Conservation (phyloP, 1,140 invertebrate genomes). For the Achroia grisella region DNA sequence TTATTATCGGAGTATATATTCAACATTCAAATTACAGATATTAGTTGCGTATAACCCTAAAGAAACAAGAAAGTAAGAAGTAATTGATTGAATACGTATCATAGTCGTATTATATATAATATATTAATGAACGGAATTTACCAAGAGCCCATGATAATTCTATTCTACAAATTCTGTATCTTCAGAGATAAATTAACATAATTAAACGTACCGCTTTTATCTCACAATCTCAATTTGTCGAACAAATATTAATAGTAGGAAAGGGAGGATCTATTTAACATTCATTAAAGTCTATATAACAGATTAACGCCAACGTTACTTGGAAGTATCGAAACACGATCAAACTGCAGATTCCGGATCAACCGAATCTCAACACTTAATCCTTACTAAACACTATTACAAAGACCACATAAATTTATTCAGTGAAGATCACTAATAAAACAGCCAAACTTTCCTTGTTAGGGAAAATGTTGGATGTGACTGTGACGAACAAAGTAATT, state of each 20-base stretch:
- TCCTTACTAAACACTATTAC: constrained; percentile 53
- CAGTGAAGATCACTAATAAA: constrained; percentile 43
- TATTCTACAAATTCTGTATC: neutral
- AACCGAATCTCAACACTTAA: constrained; percentile 39
- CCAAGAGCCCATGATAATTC: no score
- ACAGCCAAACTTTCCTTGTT: constrained; percentile 30
- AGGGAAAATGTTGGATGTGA: constrained; percentile 16
- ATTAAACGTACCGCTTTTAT: constrained; percentile 8
- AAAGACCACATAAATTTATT: constrained; percentile 51
- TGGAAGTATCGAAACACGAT: constrained; percentile 31
- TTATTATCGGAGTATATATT: neutral
- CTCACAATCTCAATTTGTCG: constrained; percentile 18
- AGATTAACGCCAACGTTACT: constrained; percentile 55
- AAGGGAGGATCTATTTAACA: constrained; percentile 52
- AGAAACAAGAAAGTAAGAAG: no score
- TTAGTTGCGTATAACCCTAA: no score
- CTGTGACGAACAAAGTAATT: constrained; percentile 12
- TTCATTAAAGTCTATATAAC: constrained; percentile 47
- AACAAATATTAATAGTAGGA: constrained; percentile 38
- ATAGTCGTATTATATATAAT: no score
- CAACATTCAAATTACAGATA: no score
- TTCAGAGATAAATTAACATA: constrained; percentile 5
- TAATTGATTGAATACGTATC: no score
- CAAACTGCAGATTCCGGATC: constrained; percentile 22
- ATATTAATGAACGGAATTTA: no score